Percentiles rank a stretch among this genome's conserved stretches.
Conservation (phyloP, 2,888 invertebrate species). For the Eulithis prunata region DNA sequence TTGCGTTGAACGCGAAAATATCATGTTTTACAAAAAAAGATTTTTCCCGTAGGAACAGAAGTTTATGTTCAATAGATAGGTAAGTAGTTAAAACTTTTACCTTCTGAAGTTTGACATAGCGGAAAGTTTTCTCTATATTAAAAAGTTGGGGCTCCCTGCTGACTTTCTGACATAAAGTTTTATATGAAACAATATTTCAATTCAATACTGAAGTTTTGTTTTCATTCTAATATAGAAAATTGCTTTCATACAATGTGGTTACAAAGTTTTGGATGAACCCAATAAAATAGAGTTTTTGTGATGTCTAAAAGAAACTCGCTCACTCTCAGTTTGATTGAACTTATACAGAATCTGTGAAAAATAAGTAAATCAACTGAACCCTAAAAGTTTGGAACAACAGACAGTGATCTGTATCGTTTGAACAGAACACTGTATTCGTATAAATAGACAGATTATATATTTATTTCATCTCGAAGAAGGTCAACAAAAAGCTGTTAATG, state of each 20-base stretch:
- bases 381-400: no score
- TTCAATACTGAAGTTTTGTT: slow-evolving; percentile 1
- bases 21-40: background rate
- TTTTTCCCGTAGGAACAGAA: background rate
- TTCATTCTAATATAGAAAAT: background rate
- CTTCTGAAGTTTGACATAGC: slow-evolving; percentile 8
- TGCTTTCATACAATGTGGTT: background rate
- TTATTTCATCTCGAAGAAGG: no score
- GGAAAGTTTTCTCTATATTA: slow-evolving; percentile 10
- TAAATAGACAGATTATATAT: no score
- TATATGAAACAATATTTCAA: slow-evolving; percentile 3
- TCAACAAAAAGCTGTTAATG: no score
- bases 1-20: no score
- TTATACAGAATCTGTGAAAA: no score
- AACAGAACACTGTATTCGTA: no score
- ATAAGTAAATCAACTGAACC: no score
- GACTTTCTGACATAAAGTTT: slow-evolving; percentile 6
- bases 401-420: no score
- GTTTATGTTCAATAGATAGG: slow-evolving; percentile 8
- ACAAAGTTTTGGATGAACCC: background rate
- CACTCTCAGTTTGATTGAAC: no score
- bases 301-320: background rate
- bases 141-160: slow-evolving; percentile 13
- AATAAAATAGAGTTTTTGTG: background rate
- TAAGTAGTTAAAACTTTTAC: slow-evolving; percentile 8